Percentiles rank a stretch among this genome's conserved stretches.
Evolutionary conservation across 2,888 invertebrate genomes (phyloP).

Genomic region (Byasa hedistus): DNA sequence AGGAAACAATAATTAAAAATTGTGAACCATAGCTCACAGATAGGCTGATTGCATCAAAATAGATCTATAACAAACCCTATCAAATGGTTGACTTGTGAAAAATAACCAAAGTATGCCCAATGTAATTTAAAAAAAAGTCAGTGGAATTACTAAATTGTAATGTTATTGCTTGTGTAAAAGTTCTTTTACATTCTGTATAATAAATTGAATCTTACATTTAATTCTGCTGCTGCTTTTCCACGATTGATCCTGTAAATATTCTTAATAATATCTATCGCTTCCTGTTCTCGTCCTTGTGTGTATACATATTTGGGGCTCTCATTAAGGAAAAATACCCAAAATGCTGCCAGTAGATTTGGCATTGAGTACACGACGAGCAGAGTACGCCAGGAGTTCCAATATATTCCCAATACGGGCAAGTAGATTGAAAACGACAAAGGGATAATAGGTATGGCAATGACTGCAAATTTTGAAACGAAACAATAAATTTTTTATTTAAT

Average conservation of each 20-base stretch:
- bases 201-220: constrained; percentile 44
- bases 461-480: constrained; percentile 50
- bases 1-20: too few species aligned
- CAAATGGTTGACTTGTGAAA: too few species aligned
- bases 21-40: too few species aligned
- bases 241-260: constrained; percentile 56
- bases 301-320: constrained; percentile 89
- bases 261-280: constrained; percentile 71
- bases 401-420: constrained; percentile 54
- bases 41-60: too few species aligned
- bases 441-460: constrained; percentile 81
- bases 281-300: constrained; percentile 76
- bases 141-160: too few species aligned
- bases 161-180: too few species aligned
- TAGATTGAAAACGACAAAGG: constrained; percentile 65
- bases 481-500: not conserved
- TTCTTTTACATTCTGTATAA: not conserved
- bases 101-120: too few species aligned
- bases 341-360: constrained; percentile 81
- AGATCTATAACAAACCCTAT: too few species aligned
- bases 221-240: constrained; percentile 40
- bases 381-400: constrained; percentile 83
- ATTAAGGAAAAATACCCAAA: constrained; percentile 78
- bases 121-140: too few species aligned
- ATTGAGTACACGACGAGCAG: constrained; percentile 80